phyloP scores from a whole-genome alignment of 2,888 invertebrate genomes.

The Dilophus febrilis region DNA sequence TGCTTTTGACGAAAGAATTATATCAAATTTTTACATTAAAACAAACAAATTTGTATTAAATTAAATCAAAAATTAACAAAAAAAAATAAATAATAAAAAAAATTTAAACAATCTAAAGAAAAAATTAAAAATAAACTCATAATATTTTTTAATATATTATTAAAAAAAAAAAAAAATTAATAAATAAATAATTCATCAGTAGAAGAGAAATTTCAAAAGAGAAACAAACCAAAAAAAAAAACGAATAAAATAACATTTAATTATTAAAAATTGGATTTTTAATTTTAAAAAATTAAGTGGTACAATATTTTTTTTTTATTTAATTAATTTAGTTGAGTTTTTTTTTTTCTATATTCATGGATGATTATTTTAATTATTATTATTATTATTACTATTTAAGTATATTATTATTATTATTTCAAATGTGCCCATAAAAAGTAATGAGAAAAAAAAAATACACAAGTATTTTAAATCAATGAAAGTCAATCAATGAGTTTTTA shows the following conservation, averaged over 20 bases:
- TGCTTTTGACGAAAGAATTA: conserved; percentile 31
- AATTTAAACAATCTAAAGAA: not conserved
- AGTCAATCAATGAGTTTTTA: not conserved
- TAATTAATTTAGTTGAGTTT: too few species aligned
- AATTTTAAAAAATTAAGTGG: not conserved
- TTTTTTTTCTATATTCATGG: too few species aligned
- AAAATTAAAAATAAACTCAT: not conserved
- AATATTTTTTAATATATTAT: too few species aligned
- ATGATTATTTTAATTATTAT: too few species aligned
- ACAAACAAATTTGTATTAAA: not conserved
- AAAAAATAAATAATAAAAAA: not conserved
- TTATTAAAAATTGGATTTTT: too few species aligned
- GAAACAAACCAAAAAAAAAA: too few species aligned
- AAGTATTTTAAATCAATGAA: not conserved
- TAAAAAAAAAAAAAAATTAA: conserved; percentile 2
- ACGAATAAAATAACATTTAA: too few species aligned
- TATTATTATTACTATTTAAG: too few species aligned
- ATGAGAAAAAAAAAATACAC: conserved; percentile 5
- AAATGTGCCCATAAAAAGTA: not conserved
- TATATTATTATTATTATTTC: too few species aligned
- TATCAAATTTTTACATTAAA: conserved; percentile 9
- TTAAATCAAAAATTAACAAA: not conserved
- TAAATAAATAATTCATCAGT: too few species aligned
- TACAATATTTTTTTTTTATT: not conserved
- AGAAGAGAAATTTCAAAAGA: too few species aligned